Evolutionary conservation across 2,113 vertebrate species (phyloP).

Genomic region (Solea senegalensis): DNA sequence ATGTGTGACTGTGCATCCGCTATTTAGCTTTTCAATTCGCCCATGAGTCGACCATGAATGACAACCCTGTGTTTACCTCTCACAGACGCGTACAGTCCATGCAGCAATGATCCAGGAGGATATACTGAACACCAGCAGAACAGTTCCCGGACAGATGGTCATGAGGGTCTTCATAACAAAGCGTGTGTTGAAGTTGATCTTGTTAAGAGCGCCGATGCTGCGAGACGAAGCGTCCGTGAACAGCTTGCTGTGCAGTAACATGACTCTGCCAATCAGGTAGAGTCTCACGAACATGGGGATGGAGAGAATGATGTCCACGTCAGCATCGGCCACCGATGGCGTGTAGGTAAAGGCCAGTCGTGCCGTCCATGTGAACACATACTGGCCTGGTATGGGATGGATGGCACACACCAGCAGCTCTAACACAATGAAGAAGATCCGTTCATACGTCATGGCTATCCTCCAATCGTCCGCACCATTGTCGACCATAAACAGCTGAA

Average conservation of each 20-base stretch:
- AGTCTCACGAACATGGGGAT: slow-evolving; percentile 96
- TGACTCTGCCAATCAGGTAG: slow-evolving; percentile 92
- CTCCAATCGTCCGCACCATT: slow-evolving; percentile 96
- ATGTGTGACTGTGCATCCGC: slow-evolving; percentile 40
- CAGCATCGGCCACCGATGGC: slow-evolving; percentile 87
- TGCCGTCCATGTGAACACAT: slow-evolving; percentile 92
- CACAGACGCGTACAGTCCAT: slow-evolving; percentile 94
- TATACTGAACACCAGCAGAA: slow-evolving; percentile 94
- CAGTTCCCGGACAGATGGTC: slow-evolving; percentile 95
- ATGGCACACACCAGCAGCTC: slow-evolving; percentile 93
- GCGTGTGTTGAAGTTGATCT: slow-evolving; percentile 95
- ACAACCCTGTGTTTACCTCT: slow-evolving; percentile 83
- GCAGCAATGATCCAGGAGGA: slow-evolving; percentile 96
- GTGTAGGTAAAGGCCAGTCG: slow-evolving; percentile 90
- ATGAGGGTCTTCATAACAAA: slow-evolving; percentile 97
- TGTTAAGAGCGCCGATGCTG: slow-evolving; percentile 90
- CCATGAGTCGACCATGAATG: slow-evolving; percentile 41
- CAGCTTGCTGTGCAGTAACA: slow-evolving; percentile 93
- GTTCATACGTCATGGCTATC: slow-evolving; percentile 93
- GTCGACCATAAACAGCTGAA: slow-evolving; percentile 95
- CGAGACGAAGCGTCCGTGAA: slow-evolving; percentile 93
- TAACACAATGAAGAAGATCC: slow-evolving; percentile 91
- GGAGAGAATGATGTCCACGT: slow-evolving; percentile 93
- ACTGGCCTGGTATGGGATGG: slow-evolving; percentile 92
- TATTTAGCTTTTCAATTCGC: slow-evolving; percentile 44